Conservation (phyloP, 1,140 invertebrate genomes). For the Tenebrio molitor region DNA sequence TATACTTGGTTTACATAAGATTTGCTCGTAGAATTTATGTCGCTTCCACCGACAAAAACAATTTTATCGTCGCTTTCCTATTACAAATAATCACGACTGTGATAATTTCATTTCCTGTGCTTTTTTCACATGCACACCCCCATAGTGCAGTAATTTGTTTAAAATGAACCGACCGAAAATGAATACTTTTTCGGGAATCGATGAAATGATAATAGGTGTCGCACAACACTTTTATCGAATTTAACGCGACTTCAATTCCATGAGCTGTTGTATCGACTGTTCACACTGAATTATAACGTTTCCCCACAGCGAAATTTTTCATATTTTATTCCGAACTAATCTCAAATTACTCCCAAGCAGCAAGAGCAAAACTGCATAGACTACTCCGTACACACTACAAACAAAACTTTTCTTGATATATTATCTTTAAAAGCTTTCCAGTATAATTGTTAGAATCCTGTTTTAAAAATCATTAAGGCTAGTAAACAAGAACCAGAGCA, state of each 20-base stretch:
- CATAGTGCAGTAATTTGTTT: slow-evolving; percentile 2
- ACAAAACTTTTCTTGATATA: too few species aligned
- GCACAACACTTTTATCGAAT: slow-evolving; percentile 17
- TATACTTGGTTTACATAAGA: slow-evolving; percentile 48
- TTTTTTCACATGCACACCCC: background rate
- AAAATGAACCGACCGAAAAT: slow-evolving; percentile 8
- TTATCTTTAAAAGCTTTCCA: too few species aligned
- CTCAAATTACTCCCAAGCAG: slow-evolving; percentile 15
- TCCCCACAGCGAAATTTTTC: slow-evolving; percentile 20
- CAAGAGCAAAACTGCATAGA: too few species aligned
- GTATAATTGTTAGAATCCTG: too few species aligned
- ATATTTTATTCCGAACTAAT: slow-evolving; percentile 29
- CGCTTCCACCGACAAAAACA: slow-evolving; percentile 34
- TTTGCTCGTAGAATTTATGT: slow-evolving; percentile 31
- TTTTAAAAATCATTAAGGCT: too few species aligned
- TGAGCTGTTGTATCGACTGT: slow-evolving; percentile 20
- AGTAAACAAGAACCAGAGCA: too few species aligned
- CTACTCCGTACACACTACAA: too few species aligned
- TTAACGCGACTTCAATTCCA: slow-evolving; percentile 29
- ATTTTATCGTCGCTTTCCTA: slow-evolving; percentile 26
- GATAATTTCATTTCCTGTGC: slow-evolving; percentile 26
- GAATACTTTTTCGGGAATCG: slow-evolving; percentile 17
- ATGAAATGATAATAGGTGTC: background rate
- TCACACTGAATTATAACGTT: slow-evolving; percentile 18
- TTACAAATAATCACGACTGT: slow-evolving; percentile 10